Evolutionary conservation across 2,113 vertebrate genomes (phyloP).

Genomic region (Noctilio leporinus): DNA sequence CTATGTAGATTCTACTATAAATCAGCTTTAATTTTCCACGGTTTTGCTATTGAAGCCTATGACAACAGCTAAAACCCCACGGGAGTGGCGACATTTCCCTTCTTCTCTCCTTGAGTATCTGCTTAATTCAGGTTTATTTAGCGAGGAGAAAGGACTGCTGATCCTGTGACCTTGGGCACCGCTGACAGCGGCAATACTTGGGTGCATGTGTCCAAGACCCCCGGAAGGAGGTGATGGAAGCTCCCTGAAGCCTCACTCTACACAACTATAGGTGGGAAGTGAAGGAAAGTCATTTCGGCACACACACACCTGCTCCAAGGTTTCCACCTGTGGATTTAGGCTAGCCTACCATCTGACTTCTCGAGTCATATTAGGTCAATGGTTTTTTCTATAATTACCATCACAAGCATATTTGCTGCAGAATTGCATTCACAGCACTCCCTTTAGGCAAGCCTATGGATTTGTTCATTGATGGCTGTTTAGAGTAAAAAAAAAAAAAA

Average conservation of each 20-base stretch:
- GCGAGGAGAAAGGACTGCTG: neutral
- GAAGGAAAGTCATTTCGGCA: neutral
- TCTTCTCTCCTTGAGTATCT: neutral
- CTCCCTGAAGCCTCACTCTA: neutral
- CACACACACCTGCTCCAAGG: neutral
- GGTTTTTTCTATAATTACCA: neutral
- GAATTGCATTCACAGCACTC: neutral
- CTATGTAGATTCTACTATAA: neutral
- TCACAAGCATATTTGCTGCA: neutral
- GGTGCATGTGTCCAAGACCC: neutral
- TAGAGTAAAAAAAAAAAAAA: neutral
- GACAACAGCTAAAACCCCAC: neutral
- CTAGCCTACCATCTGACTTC: neutral
- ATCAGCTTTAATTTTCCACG: neutral
- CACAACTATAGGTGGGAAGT: neutral
- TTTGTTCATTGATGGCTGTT: neutral
- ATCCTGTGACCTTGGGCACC: neutral
- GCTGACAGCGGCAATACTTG: constrained; percentile 27
- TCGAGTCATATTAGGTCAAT: neutral
- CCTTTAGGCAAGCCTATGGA: neutral
- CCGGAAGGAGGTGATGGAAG: neutral
- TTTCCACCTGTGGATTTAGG: neutral
- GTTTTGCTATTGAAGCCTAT: neutral
- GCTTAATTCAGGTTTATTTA: constrained; percentile 32
- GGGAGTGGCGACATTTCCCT: neutral